Base-by-base conservation (phyloP, 2,113 vertebrate species). In the Labrus mixtus region DNA sequence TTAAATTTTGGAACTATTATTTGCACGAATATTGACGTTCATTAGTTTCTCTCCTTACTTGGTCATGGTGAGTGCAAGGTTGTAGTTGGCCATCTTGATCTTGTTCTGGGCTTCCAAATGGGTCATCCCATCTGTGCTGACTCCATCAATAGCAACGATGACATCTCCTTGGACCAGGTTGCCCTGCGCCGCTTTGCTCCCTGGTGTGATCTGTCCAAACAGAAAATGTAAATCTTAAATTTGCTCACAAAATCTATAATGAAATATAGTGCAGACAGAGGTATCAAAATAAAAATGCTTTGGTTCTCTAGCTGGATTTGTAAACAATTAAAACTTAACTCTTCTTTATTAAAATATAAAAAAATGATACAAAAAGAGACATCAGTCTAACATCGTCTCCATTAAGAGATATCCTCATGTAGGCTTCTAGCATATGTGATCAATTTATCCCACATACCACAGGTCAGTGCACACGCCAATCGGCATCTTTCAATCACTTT, bases 71-170 rank as follows among this genome's bases (percentile, higher is more conserved):
- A 99, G 97, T 12, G 95, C 94, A 90, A 99, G 91, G 93, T 96
- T 97, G 94, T 96, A 97, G 91, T 84, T 95, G 65, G 97, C 96
- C 59, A 96, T 96, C 91, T 99, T 99, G 94, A 99, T 99, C 93
- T 97, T 97, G 93, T 99, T 99, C 95, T 99, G 98, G 58, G 98
- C 98, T 78, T 99, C 98, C 89, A 99, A 93, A 87, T 99, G 98
- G 54, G 98, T 99, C 98, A 99, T 98, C 61, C 97, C 96, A 3
- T 99, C 98, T 0, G 98, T 96, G 92, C 94, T 93, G 84, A 96
- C 95, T 33, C 98, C 98, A 1, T 99, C 98, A n/a, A 99, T 99
- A 82, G 97, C 97, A 22, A 98, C 93, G 7, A 99, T 98, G 41
- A 97, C 90, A 73, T 99, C 98, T 0, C 98, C 98, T 81, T 97